Base-by-base conservation (phyloP, 2,113 vertebrate species). In the Ammodytes dubius region DNA sequence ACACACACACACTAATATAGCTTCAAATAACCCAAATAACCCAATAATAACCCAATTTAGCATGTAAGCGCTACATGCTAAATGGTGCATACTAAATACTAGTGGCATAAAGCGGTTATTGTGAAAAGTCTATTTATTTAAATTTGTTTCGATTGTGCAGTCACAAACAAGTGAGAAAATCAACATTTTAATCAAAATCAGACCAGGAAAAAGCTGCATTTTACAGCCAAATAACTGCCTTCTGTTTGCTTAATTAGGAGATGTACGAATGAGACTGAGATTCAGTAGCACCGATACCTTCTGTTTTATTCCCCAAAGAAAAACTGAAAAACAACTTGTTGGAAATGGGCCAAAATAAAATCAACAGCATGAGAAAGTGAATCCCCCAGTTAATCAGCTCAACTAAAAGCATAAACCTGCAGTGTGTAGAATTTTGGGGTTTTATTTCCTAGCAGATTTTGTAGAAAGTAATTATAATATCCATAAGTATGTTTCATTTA, bases 161-260 rank as follows among this genome's bases (percentile, higher is more conserved):
- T 42, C 58, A 52, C 75, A 65, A 42, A 0, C 15, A 13, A 79
- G 59, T 42, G 13, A 47, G 56, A 73, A 57, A 57, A 70, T 70
- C 53, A 81, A 74, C 57, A 61, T 15, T 42, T 81, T 61, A 17
- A 84, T 79, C 49, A 70, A 56, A 68, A 47, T 14, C 54, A 19
- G 43, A 72, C 7, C 14, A 37, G 9, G 40, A 42, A 5, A 19
- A 46, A 63, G 43, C 61, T n/a, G 4, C 12, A 3, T 49, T 70
- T 58, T 11, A 12, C 17, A 74, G 65, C 43, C 19, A 61, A 64
- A 52, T 50, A 19, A 10, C 13, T 47, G 27, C 19, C 2, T 37
- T 81, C 27, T 9, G 45, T 56, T 0, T 6, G 4, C 9, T 71
- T 78, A 37, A 40, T 64, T 57, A 43, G 42, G 46, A 40, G 57